These are phyloP conservation scores for Heloderma charlesbogerti DNA, from an alignment of 2,113 vertebrate species.

Conservation along the genomic window DNA sequence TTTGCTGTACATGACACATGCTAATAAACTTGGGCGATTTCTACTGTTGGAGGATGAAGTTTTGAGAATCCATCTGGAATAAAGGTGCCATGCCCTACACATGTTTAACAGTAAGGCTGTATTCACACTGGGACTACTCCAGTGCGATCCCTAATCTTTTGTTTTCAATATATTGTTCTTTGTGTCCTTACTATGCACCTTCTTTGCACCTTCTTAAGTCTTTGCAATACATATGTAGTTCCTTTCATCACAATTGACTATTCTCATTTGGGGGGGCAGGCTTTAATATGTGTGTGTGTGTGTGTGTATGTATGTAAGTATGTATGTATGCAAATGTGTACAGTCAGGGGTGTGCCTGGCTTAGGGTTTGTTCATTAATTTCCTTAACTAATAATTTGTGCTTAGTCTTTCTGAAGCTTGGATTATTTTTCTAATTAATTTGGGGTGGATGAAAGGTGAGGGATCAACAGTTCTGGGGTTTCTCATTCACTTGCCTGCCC, in stretches of 20 bases:
- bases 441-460: conserved; percentile 24
- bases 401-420: background rate
- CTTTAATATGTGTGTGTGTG: too few relatives aligned
- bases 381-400: background rate
- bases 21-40: conserved; percentile 50
- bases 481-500: background rate
- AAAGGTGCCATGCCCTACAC: conserved; percentile 2
- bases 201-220: background rate
- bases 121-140: background rate
- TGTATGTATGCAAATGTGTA: background rate
- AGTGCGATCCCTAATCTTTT: background rate
- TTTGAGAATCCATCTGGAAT: conserved; percentile 51
- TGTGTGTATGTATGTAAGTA: too few relatives aligned
- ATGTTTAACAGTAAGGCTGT: conserved; percentile 31
- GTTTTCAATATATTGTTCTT: background rate
- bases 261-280: background rate
- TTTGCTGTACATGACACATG: conserved; percentile 13
- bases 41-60: conserved; percentile 47
- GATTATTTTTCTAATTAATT: conserved; percentile 31
- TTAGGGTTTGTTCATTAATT: conserved; percentile 11
- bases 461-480: background rate
- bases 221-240: background rate
- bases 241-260: background rate
- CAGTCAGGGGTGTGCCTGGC: background rate
- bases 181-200: background rate